Evolutionary conservation across 2,113 vertebrate species (phyloP).

Genomic region (Callipepla californica): DNA sequence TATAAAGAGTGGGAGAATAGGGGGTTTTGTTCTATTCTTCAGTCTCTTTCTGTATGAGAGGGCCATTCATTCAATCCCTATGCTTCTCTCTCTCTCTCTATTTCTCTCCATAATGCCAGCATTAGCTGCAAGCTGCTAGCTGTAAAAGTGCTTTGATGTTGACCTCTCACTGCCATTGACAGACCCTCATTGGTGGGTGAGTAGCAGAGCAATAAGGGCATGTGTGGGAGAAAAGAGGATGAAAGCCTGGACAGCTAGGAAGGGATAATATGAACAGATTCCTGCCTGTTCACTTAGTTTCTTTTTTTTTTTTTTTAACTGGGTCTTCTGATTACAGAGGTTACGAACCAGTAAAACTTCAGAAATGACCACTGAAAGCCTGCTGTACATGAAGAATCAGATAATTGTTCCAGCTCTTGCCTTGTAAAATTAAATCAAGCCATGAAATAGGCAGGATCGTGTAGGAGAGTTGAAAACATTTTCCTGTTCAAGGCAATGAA

Average conservation of each 20-base stretch:
- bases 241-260: constrained; percentile 87
- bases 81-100: constrained; percentile 85
- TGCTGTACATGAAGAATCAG: constrained; percentile 74
- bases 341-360: constrained; percentile 78
- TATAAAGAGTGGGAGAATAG: constrained; percentile 90
- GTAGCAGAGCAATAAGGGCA: constrained; percentile 85
- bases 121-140: constrained; percentile 91
- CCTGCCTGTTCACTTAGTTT: constrained; percentile 86
- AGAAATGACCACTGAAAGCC: constrained; percentile 79
- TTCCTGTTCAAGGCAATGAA: constrained; percentile 30
- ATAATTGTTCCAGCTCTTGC: constrained; percentile 75
- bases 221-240: constrained; percentile 93
- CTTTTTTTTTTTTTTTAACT: constrained; percentile 76
- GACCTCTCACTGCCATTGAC: constrained; percentile 83
- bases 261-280: constrained; percentile 91
- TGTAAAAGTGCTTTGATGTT: constrained; percentile 93
- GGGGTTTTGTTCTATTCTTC: constrained; percentile 92
- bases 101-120: constrained; percentile 91
- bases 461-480: constrained; percentile 50
- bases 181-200: constrained; percentile 89
- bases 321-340: constrained; percentile 84
- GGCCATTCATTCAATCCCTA: constrained; percentile 77
- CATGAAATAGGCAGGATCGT: constrained; percentile 21
- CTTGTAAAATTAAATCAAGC: constrained; percentile 72
- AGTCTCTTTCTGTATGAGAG: constrained; percentile 82